These are phyloP conservation scores for Caenorhabditis angaria DNA, from an alignment of 2,888 invertebrate species.

Conservation along the genomic window DNA sequence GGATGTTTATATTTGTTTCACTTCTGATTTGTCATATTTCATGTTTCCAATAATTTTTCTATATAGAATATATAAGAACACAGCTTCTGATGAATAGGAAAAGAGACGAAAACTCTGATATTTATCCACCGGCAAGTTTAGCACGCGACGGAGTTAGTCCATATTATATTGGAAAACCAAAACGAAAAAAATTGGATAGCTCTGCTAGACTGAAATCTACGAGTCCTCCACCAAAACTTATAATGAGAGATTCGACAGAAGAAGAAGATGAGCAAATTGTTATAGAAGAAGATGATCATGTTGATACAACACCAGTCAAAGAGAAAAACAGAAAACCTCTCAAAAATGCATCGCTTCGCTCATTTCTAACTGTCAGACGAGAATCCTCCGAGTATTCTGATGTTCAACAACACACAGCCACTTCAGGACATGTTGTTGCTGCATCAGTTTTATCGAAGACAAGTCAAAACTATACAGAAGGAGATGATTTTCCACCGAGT, in stretches of 20 bases:
- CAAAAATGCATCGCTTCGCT: background rate
- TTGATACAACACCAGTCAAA: background rate
- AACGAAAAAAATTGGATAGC: background rate
- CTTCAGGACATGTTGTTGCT: background rate
- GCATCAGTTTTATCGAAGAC: background rate
- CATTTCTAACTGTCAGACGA: background rate
- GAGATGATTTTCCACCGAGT: background rate
- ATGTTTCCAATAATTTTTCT: background rate
- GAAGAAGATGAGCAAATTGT: slow-evolving; percentile 23
- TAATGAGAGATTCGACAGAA: background rate
- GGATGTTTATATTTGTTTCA: background rate
- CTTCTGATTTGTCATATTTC: background rate
- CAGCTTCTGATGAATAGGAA: slow-evolving; percentile 13
- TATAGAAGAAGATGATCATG: slow-evolving; percentile 30
- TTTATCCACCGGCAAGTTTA: slow-evolving; percentile 36
- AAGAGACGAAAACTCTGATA: slow-evolving; percentile 17
- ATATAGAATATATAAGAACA: slow-evolving; percentile 36
- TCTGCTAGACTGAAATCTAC: background rate
- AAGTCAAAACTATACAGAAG: background rate
- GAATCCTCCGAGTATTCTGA: background rate
- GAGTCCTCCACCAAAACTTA: background rate
- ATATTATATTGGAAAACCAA: slow-evolving; percentile 42
- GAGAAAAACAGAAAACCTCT: background rate
- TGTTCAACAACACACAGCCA: background rate
- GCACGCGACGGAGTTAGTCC: slow-evolving; percentile 36